Base-by-base conservation (phyloP, 2,113 vertebrate genomes). In the Tachuris rubrigastra region DNA sequence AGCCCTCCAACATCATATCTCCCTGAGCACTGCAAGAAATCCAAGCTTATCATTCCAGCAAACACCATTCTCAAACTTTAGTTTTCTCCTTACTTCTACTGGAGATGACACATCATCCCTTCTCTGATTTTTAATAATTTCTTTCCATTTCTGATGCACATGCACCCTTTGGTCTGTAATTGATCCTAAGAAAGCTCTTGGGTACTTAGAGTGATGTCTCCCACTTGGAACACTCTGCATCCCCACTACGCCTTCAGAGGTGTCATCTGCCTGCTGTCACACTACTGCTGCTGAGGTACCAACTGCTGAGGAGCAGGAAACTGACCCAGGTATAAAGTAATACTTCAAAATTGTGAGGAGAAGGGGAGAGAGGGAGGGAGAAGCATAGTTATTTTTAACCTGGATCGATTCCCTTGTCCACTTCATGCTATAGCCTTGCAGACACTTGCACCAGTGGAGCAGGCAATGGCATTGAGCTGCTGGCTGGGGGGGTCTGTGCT, bases 261-360 rank as follows among this genome's bases (percentile, higher is more conserved):
- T 35, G 37, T 13, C 42, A 33, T 17, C 0, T 41, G 30, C 60
- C 60, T 41, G 60, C 60, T 63, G 60, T 21, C 37, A 41, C 60
- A 0, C 30, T 28, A 16, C 56, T 21, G 18, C 78, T 63, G 78
- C 78, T 68, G 82, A 0, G 0, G 39, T 33, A 68, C n/a, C 75
- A 52, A 0, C 18, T 5, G 0, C 14, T 0, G 0, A 55, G 72
- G 35, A 60, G 59, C 10, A 46, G 33, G 53, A 85, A 79, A 53
- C n/a, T 0, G 1, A 62, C 18, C 18, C 52, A 22, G 28, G 33
- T 50, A 72, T 85, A 49, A 79, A 23, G 25, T 15, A 79, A 56
- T 12, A 13, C 41, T 75, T 56, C 35, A 52, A 76, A 79, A 50
- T 0, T 33, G 42, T 28, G 39, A 58, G 37, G 28, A 95, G 52